These are phyloP conservation scores for Erebia epiphron DNA, from an alignment of 2,888 invertebrate genomes.

Conservation along the genomic window DNA sequence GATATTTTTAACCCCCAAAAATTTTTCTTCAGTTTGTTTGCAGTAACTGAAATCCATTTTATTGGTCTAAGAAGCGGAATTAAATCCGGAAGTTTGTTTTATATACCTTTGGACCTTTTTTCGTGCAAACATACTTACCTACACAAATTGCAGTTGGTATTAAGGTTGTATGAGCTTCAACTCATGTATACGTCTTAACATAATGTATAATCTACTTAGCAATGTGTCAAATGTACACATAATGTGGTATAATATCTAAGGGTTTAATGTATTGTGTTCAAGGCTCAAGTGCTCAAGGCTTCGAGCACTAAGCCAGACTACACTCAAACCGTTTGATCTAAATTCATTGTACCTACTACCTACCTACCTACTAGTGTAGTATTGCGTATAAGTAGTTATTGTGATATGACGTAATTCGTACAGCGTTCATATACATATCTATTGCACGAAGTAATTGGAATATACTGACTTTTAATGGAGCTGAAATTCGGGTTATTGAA, in stretches of 20 bases:
- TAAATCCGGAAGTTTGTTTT: too few relatives aligned
- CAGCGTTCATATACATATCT: not conserved
- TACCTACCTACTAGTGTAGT: too few relatives aligned
- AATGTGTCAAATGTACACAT: slow-evolving; percentile 1
- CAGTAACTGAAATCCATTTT: too few relatives aligned
- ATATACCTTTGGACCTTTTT: too few relatives aligned
- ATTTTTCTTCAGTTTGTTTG: not conserved
- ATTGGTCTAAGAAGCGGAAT: too few relatives aligned
- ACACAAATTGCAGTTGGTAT: too few relatives aligned
- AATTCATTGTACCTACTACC: not conserved
- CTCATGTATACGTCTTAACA: too few relatives aligned
- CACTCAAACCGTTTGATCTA: not conserved
- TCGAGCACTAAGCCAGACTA: not conserved
- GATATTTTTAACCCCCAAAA: not conserved
- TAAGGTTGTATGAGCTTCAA: too few relatives aligned
- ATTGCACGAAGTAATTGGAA: not conserved
- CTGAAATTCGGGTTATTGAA: not conserved
- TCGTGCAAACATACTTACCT: too few relatives aligned
- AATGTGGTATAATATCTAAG: not conserved
- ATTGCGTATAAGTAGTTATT: not conserved
- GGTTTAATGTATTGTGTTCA: not conserved
- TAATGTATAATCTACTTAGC: not conserved
- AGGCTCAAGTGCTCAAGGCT: not conserved
- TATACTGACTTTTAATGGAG: not conserved
- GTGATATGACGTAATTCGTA: not conserved